phyloP scores from a whole-genome alignment of 2,888 invertebrate genomes.

The Hypomecis punctinalis region DNA sequence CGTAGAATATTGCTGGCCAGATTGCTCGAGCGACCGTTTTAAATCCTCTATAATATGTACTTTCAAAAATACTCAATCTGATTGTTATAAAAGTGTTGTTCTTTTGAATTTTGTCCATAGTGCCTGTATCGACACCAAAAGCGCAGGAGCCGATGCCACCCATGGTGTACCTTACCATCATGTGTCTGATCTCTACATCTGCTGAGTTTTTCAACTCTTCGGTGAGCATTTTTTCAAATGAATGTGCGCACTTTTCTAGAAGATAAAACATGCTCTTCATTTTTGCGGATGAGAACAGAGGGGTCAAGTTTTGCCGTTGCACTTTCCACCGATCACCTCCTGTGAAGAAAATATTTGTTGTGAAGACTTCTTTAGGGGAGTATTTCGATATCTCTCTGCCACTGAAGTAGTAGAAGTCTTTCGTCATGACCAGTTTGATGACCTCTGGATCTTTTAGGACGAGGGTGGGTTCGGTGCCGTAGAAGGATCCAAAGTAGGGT shows the following conservation, averaged over 20 bases:
- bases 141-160: slow-evolving; percentile 63
- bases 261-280: slow-evolving; percentile 72
- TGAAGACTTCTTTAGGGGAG: slow-evolving; percentile 53
- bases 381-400: slow-evolving; percentile 61
- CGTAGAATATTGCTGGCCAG: slow-evolving; percentile 66
- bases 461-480: slow-evolving; percentile 66
- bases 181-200: slow-evolving; percentile 49
- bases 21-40: slow-evolving; percentile 52
- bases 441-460: slow-evolving; percentile 64
- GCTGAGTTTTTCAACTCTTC: slow-evolving; percentile 42
- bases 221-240: slow-evolving; percentile 57
- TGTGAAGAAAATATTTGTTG: slow-evolving; percentile 57
- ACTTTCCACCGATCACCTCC: slow-evolving; percentile 69
- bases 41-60: slow-evolving; percentile 47
- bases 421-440: slow-evolving; percentile 61
- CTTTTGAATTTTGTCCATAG: slow-evolving; percentile 48
- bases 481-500: slow-evolving; percentile 65
- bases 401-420: slow-evolving; percentile 69
- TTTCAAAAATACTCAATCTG: slow-evolving; percentile 55
- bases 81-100: slow-evolving; percentile 57
- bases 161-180: slow-evolving; percentile 64
- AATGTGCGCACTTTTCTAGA: slow-evolving; percentile 54
- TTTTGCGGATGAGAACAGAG: slow-evolving; percentile 66
- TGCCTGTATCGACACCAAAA: slow-evolving; percentile 65
- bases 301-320: slow-evolving; percentile 65